Percentiles rank a stretch among this genome's conserved stretches.
Conservation (phyloP, 2,888 invertebrate species). For the Drosophila longiperda region DNA sequence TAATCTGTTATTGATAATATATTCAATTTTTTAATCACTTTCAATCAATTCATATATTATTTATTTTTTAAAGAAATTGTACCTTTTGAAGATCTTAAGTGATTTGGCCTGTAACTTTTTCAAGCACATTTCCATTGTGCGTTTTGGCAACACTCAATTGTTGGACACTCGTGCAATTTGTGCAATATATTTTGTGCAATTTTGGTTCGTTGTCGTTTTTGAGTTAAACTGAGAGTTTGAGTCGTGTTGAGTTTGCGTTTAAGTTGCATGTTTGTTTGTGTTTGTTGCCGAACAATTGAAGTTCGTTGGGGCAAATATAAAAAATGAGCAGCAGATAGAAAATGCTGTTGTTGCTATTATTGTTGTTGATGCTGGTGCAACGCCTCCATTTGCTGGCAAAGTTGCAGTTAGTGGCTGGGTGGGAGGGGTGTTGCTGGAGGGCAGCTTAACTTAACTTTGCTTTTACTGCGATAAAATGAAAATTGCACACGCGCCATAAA, state of each 20-base stretch:
- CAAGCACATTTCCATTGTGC: constrained; percentile 34
- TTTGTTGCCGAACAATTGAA: constrained; percentile 76
- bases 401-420: constrained; percentile 33
- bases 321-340: constrained; percentile 59
- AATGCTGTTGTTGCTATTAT: constrained; percentile 34
- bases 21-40: neutral
- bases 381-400: constrained; percentile 69
- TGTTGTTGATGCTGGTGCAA: constrained; percentile 61
- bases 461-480: constrained; percentile 85
- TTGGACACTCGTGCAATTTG: constrained; percentile 3
- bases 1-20: neutral
- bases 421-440: constrained; percentile 9
- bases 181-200: too few species aligned
- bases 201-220: constrained; percentile 17
- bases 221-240: constrained; percentile 40
- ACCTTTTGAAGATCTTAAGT: neutral
- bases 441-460: constrained; percentile 83
- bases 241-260: constrained; percentile 27
- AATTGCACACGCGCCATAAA: constrained; percentile 85
- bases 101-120: neutral
- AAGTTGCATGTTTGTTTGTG: constrained; percentile 34
- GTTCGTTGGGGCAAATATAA: constrained; percentile 74
- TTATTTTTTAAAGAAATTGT: neutral
- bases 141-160: constrained; percentile 51
- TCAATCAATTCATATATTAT: neutral